Percentiles rank a stretch among this genome's conserved stretches.
phyloP scores from a whole-genome alignment of 2,797 vertebrate genomes.

The Linurgus olivaceus region DNA sequence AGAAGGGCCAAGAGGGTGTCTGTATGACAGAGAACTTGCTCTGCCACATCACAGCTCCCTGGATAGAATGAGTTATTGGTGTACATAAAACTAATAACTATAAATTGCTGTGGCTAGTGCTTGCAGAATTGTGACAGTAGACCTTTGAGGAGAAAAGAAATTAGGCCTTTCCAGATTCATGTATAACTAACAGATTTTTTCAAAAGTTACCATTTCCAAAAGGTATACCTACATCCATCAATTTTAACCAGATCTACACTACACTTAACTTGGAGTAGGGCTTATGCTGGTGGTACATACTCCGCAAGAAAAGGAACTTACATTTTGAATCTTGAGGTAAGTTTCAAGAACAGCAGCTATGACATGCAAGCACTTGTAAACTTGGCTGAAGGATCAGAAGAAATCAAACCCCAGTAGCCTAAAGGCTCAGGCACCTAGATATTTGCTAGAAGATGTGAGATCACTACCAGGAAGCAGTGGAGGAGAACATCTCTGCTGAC shows the following conservation, averaged over 20 bases:
- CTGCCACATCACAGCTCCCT: neutral
- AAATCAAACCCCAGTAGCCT: neutral
- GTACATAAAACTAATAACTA: neutral
- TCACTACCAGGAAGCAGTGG: neutral
- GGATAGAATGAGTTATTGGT: neutral
- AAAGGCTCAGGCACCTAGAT: neutral
- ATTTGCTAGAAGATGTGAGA: neutral
- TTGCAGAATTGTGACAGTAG: neutral
- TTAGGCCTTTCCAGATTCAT: neutral
- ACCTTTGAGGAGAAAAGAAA: neutral
- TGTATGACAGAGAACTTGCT: neutral
- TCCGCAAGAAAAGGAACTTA: neutral
- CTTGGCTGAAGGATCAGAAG: neutral
- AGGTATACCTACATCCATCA: neutral
- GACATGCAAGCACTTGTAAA: neutral
- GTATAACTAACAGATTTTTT: neutral
- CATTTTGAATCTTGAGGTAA: neutral
- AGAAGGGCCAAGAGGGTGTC: neutral
- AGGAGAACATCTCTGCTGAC: neutral
- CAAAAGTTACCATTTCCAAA: neutral
- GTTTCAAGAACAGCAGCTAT: neutral
- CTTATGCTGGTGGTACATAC: neutral
- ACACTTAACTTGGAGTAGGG: neutral
- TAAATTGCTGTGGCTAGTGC: neutral
- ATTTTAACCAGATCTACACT: neutral